Evolutionary conservation across 2,888 invertebrate species (phyloP), one percentile per base, ranked within the genome.

Genomic region (Tinea trinotella): DNA sequence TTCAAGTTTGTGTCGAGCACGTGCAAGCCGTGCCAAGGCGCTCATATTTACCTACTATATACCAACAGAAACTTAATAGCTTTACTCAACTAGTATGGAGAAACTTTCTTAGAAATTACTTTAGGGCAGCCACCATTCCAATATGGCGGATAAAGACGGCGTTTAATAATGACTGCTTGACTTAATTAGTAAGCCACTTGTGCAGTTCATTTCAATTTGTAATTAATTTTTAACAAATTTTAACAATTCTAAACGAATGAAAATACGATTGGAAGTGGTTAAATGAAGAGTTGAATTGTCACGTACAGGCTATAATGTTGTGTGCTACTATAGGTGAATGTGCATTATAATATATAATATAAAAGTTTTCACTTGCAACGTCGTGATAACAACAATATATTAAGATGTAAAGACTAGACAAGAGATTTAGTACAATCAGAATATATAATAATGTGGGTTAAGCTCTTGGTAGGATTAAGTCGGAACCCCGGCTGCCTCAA

Each of bases 1-100:
- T 81, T 76, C 73, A 82, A 84, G 78, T 83, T 83, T 40, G 40
- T 40, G 40, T 15, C 40, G 40, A 40, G 40, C 40, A 40, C 40
- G 40, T 40, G 40, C 40, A 40, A 40, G 40, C 40, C 40, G 46
- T 46, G 19, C 50, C 24, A 50, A 50, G 50, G 24, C 50, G 50
- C 24, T 48, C 22, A 50, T 50, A 50, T 50, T 50, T 50, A 50
- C 50, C 17, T 40, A 30, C 30, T 30, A 30, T 46, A 17, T 24
- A 50, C 24, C 13, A 50, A 50, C 50, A 50, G 4, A 50, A 46
- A 50, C 50, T 50, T 24, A 50, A 50, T 50, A 24, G 50, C 24
- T 50, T 50, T 50, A 50, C 13, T 50, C 50, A 24, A 50, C 10
- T 50, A 50, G 24, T 50, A 24, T 24, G 24, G 10, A 18, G 17